Percentiles rank a stretch among this genome's conserved stretches.
Conservation (phyloP, 2,113 vertebrate genomes). For the Cyrtonyx montezumae region DNA sequence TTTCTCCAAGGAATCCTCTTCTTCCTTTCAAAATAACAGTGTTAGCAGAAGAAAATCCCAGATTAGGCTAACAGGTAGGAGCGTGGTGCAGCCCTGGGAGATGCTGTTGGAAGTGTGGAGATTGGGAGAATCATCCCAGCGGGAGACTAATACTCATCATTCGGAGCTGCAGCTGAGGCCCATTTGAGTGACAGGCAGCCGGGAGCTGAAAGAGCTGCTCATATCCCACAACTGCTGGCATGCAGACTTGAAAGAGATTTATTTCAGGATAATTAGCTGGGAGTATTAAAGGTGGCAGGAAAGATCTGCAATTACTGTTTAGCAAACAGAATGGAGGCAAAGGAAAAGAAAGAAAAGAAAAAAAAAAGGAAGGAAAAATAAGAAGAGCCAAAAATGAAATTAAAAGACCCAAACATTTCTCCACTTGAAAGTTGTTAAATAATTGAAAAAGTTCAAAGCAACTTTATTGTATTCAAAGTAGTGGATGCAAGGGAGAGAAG, state of each 20-base stretch:
- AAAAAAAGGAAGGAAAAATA: neutral
- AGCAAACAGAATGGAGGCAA: constrained; percentile 82
- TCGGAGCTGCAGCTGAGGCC: constrained; percentile 94
- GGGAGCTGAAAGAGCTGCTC: constrained; percentile 83
- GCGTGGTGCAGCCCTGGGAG: constrained; percentile 81
- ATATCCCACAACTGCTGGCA: constrained; percentile 88
- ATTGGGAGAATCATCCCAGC: constrained; percentile 89
- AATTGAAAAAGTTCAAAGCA: constrained; percentile 70
- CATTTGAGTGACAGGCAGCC: constrained; percentile 91
- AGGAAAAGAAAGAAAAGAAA: neutral
- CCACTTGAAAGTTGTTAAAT: constrained; percentile 74
- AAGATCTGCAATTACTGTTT: constrained; percentile 87
- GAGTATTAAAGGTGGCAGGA: constrained; percentile 87
- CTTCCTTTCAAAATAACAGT: constrained; percentile 88
- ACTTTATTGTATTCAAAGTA: constrained; percentile 69
- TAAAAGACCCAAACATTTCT: constrained; percentile 68
- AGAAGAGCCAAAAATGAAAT: constrained; percentile 63
- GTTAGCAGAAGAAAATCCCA: constrained; percentile 91
- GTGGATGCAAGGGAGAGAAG: neutral
- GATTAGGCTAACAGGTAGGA: constrained; percentile 91
- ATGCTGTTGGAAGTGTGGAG: constrained; percentile 86
- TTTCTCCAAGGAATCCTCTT: constrained; percentile 86
- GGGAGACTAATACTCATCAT: constrained; percentile 96
- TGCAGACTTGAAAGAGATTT: constrained; percentile 89
- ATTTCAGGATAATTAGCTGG: constrained; percentile 90